These are phyloP conservation scores for Trachythela sp. DNA, from an alignment of 64 coral and sea anemone genomes.

Conservation along the genomic window DNA sequence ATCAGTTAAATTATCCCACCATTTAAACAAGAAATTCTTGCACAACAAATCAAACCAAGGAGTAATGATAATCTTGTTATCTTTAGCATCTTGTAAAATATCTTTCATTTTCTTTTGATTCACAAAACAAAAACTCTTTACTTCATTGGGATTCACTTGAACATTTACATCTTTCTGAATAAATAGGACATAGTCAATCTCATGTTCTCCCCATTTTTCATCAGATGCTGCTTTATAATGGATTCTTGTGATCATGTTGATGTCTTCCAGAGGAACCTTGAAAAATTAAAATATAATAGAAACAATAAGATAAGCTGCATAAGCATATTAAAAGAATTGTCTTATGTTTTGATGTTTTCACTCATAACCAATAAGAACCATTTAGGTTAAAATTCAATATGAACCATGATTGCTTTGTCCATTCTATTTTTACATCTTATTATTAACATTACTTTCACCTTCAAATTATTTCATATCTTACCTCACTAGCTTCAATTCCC, in stretches of 20 bases:
- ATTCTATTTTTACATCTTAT: too few species aligned
- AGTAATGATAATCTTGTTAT: constrained; percentile 40
- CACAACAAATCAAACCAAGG: constrained; percentile 92
- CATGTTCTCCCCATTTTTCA: constrained; percentile 91
- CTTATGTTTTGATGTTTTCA: too few species aligned
- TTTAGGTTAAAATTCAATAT: too few species aligned
- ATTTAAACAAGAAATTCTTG: constrained; percentile 56
- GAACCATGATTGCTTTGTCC: too few species aligned
- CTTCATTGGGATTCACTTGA: constrained; percentile 70
- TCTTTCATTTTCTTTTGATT: constrained; percentile 56
- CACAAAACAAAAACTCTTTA: constrained; percentile 79
- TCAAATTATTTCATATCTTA: neutral
- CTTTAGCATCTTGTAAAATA: constrained; percentile 51
- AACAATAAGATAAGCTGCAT: neutral
- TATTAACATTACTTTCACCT: neutral
- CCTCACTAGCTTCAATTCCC: constrained; percentile 57
- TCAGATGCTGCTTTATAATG: constrained; percentile 81
- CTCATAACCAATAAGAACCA: too few species aligned
- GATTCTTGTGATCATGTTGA: constrained; percentile 72
- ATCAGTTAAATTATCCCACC: constrained; percentile 79
- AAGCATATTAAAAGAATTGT: too few species aligned
- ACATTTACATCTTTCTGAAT: constrained; percentile 68
- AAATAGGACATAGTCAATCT: constrained; percentile 89
- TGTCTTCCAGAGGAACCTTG: constrained; percentile 62
- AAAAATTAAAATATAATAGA: neutral